Evolutionary conservation across 2,888 invertebrate species (phyloP), one percentile per base, ranked within the genome.

Genomic region (Meganola albula): DNA sequence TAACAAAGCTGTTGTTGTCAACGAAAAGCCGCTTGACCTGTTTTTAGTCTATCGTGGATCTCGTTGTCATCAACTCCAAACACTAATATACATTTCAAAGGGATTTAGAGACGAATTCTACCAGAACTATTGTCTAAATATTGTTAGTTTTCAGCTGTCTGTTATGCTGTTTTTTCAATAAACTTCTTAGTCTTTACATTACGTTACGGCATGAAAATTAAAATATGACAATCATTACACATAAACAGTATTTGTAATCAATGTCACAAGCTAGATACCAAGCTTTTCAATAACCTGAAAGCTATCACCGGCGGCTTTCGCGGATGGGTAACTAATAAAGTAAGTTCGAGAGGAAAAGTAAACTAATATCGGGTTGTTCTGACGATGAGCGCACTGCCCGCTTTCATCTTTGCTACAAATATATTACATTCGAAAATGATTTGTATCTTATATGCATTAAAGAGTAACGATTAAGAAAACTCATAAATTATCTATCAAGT

Each of bases 331-430:
- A 78, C 78, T 83, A 83, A 83, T 85, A 84, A 82, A 79, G 76
- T 79, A 82, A 85, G 77, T 83, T 84, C 68, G 72, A 83, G 83
- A 76, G 77, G 75, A 79, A 84, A 86, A 86, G 86, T 84, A 86
- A 86, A 87, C 86, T 87, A 87, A 87, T 87, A 87, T 84, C 85
- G 77, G 76, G 58, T 68, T 74, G 74, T 74, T 68, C 67, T 63
- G 68, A 56, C 64, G 72, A 63, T 61, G 63, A 59, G 62, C 63
- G 36, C 43, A 40, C 44, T 49, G 45, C 49, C 45, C 51, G 34
- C 50, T 53, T 59, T 68, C 69, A 65, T 70, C 61, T 63, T 63
- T 49, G 63, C 72, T 70, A 64, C 69, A 70, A 74, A 79, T 78
- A 80, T 83, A 80, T 82, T 77, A 78, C 68, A 74, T 79, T 78